Evolutionary conservation across 2,113 vertebrate genomes (phyloP).

Genomic region (Cricetomys ansorgei): DNA sequence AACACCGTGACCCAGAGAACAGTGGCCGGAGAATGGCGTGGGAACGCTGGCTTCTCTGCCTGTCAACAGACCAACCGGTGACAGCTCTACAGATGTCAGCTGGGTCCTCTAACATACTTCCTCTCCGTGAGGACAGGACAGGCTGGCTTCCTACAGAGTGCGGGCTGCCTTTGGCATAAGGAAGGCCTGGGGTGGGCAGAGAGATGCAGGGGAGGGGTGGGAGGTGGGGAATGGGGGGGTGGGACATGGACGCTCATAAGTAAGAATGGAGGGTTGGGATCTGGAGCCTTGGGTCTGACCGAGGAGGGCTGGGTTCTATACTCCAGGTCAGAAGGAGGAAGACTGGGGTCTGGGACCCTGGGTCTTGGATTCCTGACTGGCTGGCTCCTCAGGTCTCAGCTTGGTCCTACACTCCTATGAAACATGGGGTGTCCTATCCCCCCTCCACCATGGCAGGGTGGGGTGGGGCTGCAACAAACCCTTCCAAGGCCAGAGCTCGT

Average conservation of each 20-base stretch:
- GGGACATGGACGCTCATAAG: too few species aligned
- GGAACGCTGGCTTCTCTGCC: neutral
- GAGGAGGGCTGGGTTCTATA: neutral
- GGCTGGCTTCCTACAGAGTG: neutral
- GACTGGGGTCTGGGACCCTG: too few species aligned
- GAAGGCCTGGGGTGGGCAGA: neutral
- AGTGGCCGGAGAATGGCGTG: neutral
- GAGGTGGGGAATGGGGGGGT: too few species aligned
- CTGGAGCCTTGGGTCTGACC: neutral
- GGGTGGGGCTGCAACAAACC: neutral
- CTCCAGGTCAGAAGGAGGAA: neutral
- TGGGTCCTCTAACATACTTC: conserved; percentile 45
- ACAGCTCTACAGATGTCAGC: conserved; percentile 40
- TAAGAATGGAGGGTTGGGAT: too few species aligned
- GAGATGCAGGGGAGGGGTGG: too few species aligned
- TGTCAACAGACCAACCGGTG: neutral
- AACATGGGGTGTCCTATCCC: neutral
- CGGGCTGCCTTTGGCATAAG: too few species aligned
- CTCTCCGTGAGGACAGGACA: neutral
- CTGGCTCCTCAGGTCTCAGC: neutral
- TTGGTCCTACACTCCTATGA: neutral
- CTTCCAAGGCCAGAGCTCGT: conserved; percentile 20
- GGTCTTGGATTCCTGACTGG: neutral
- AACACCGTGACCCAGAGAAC: neutral
- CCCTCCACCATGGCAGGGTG: neutral